Percentiles rank a stretch among this genome's conserved stretches.
These are phyloP conservation scores for Rhinichthys klamathensis DNA, from an alignment of 2,113 vertebrate genomes.

Conservation along the genomic window DNA sequence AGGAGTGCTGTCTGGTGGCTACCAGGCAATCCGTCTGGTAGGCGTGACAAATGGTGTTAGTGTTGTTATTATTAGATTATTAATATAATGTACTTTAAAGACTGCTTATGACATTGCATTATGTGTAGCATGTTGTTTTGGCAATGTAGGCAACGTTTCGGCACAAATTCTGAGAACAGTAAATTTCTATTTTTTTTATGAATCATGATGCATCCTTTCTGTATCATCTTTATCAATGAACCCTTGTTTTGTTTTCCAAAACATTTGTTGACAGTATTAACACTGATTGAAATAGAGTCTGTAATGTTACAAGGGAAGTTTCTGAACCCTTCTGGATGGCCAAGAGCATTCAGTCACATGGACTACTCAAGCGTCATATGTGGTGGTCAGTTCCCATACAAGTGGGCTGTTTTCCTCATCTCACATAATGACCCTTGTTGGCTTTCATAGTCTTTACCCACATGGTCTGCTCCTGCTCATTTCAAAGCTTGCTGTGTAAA, in stretches of 20 bases:
- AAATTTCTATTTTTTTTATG: neutral
- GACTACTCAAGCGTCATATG: neutral
- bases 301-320: neutral
- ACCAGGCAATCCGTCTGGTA: too few relatives aligned
- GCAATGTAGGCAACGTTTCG: too few relatives aligned
- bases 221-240: neutral
- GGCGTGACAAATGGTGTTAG: too few relatives aligned
- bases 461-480: neutral
- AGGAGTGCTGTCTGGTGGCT: too few relatives aligned
- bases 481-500: constrained; percentile 34
- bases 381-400: constrained; percentile 14
- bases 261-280: neutral
- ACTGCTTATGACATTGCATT: neutral
- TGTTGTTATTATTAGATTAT: neutral
- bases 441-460: neutral
- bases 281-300: neutral
- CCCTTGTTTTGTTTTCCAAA: neutral
- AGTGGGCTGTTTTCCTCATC: constrained; percentile 4
- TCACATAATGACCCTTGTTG: neutral
- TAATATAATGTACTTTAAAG: neutral
- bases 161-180: neutral
- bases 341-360: constrained; percentile 31
- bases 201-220: neutral
- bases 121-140: neutral
- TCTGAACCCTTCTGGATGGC: neutral